Percentiles rank a stretch among this genome's conserved stretches.
These are phyloP conservation scores for Penaeus japonicus DNA, from an alignment of 1,140 invertebrate genomes.

Conservation along the genomic window DNA sequence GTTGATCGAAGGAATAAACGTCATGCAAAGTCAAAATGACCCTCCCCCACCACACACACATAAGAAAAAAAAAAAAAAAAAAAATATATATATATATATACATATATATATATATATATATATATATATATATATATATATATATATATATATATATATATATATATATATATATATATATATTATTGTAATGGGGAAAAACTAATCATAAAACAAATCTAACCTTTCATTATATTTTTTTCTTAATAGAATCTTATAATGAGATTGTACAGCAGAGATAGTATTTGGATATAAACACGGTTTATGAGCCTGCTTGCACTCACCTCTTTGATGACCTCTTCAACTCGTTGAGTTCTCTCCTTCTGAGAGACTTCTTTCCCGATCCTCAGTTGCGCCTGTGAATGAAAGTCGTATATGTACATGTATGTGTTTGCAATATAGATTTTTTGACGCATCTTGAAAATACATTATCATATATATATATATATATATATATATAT, in stretches of 20 bases:
- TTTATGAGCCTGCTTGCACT: constrained; percentile 52
- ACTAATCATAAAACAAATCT: not conserved
- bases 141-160: too few species aligned
- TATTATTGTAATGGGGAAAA: too few species aligned
- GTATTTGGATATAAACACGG: not conserved
- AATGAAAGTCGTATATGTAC: not conserved
- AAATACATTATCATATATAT: too few species aligned
- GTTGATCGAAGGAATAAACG: constrained; percentile 59
- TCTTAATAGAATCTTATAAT: too few species aligned
- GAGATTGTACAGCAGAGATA: not conserved
- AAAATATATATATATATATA: too few species aligned
- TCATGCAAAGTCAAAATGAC: constrained; percentile 63
- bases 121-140: too few species aligned
- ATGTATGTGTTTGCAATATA: not conserved
- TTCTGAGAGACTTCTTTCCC: constrained; percentile 78
- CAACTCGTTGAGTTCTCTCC: constrained; percentile 81
- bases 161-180: too few species aligned
- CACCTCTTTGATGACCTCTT: constrained; percentile 89
- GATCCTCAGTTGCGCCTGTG: constrained; percentile 90
- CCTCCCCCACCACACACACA: not conserved
- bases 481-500: not conserved
- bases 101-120: too few species aligned
- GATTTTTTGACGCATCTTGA: not conserved
- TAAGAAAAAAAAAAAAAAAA: not conserved
- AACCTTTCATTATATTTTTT: too few species aligned